These are phyloP conservation scores for Xestia ashworthii DNA, from an alignment of 2,888 invertebrate genomes.

Conservation along the genomic window DNA sequence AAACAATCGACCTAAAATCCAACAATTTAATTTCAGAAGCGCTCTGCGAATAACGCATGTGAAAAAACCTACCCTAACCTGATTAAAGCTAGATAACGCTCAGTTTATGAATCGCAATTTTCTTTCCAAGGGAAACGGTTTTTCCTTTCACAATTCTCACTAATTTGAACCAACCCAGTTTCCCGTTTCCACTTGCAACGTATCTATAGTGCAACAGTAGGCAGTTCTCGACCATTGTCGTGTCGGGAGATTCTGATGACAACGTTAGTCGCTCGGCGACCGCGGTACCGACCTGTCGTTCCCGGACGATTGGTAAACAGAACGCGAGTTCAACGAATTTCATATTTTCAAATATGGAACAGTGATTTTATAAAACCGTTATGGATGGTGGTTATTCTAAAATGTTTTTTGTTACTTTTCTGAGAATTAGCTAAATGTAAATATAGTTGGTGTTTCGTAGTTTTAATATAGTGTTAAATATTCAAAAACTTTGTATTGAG, in stretches of 20 bases:
- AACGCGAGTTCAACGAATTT: slow-evolving; percentile 45
- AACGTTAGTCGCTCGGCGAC: slow-evolving; percentile 74
- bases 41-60: background rate
- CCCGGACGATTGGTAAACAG: slow-evolving; percentile 54
- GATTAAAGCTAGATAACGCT: slow-evolving; percentile 38
- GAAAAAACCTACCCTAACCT: slow-evolving; percentile 17
- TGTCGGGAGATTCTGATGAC: slow-evolving; percentile 65
- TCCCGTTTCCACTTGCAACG: slow-evolving; percentile 69
- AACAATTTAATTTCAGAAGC: background rate
- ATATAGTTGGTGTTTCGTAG: slow-evolving; percentile 38
- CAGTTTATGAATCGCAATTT: slow-evolving; percentile 59
- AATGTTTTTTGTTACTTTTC: slow-evolving; percentile 1
- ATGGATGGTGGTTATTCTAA: slow-evolving; percentile 2
- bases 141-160: slow-evolving; percentile 66
- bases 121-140: slow-evolving; percentile 52
- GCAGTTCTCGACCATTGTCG: slow-evolving; percentile 69
- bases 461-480: slow-evolving; percentile 41
- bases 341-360: slow-evolving; percentile 29
- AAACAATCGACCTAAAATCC: background rate
- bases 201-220: slow-evolving; percentile 68
- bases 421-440: slow-evolving; percentile 6
- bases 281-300: slow-evolving; percentile 73
- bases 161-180: slow-evolving; percentile 75
- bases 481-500: slow-evolving; percentile 43
- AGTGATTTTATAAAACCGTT: slow-evolving; percentile 38